Evolutionary conservation across 2,888 invertebrate genomes (phyloP).

Genomic region (Sialis fuliginosa): DNA sequence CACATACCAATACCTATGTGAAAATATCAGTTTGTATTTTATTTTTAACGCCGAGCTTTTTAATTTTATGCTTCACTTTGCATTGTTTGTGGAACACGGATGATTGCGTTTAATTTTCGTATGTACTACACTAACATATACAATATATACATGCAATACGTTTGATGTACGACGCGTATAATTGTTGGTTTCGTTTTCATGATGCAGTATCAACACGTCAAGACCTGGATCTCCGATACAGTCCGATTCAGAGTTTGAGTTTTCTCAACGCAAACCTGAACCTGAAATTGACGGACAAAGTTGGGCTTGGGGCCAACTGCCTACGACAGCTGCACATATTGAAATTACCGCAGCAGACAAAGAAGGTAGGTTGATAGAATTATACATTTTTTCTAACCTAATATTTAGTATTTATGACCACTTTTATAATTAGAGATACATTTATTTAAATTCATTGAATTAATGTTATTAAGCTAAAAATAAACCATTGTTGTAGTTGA

Average conservation of each 20-base stretch:
- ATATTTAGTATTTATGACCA: neutral
- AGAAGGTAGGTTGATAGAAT: slow-evolving; percentile 5
- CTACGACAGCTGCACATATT: slow-evolving; percentile 26
- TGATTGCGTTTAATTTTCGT: neutral
- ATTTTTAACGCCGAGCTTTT: neutral
- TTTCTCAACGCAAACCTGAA: slow-evolving; percentile 32
- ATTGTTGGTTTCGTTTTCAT: neutral
- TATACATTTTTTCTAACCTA: neutral
- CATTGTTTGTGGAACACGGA: neutral
- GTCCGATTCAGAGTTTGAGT: slow-evolving; percentile 88
- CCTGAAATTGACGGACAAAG: slow-evolving; percentile 33
- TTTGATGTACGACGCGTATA: neutral
- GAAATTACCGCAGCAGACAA: slow-evolving; percentile 5
- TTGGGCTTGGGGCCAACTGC: slow-evolving; percentile 85
- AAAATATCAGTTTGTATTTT: too few species aligned
- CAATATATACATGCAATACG: too few species aligned
- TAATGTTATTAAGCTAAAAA: too few species aligned
- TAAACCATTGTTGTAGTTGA: too few species aligned
- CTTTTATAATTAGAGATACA: neutral
- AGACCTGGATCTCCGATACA: slow-evolving; percentile 73
- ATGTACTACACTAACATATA: neutral
- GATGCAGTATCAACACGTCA: slow-evolving; percentile 24
- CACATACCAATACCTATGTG: too few species aligned
- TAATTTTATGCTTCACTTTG: neutral
- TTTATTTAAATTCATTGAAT: neutral